Evolutionary conservation across 2,888 invertebrate species (phyloP).

Genomic region (Tetrapedia diversipes): DNA sequence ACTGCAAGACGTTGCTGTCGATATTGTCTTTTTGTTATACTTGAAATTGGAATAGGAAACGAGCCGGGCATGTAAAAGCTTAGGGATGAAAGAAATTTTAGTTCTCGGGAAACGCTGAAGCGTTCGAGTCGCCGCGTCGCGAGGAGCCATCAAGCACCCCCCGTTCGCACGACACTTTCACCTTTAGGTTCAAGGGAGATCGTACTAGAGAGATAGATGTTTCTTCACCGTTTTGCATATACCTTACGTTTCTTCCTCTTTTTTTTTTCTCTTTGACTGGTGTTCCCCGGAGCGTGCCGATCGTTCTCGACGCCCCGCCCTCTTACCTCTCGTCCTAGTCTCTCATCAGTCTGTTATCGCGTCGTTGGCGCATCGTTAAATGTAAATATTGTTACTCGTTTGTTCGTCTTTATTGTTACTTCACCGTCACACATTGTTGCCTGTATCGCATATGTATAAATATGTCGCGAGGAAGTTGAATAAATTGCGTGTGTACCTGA

Average conservation of each 20-base stretch:
- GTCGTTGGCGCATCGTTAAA: constrained; percentile 40
- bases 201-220: constrained; percentile 25
- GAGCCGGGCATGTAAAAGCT: neutral
- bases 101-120: neutral
- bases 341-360: constrained; percentile 45
- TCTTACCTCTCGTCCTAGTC: constrained; percentile 67
- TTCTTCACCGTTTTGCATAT: constrained; percentile 20
- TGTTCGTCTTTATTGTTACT: constrained; percentile 30
- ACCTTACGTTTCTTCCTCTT: neutral
- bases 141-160: constrained; percentile 30
- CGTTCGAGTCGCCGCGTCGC: constrained; percentile 14
- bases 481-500: constrained; percentile 62
- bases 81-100: neutral
- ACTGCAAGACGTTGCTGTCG: too few relatives aligned
- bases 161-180: constrained; percentile 36
- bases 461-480: constrained; percentile 41
- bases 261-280: constrained; percentile 25
- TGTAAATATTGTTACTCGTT: constrained; percentile 61
- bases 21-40: too few relatives aligned
- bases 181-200: constrained; percentile 34
- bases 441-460: constrained; percentile 38
- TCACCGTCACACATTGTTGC: constrained; percentile 31
- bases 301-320: constrained; percentile 28
- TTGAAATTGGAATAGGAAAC: too few relatives aligned
- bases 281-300: constrained; percentile 37